Percentiles rank a stretch among this genome's conserved stretches.
Evolutionary conservation across 2,888 invertebrate species (phyloP).

Genomic region (Hirtodrosophila duncani): DNA sequence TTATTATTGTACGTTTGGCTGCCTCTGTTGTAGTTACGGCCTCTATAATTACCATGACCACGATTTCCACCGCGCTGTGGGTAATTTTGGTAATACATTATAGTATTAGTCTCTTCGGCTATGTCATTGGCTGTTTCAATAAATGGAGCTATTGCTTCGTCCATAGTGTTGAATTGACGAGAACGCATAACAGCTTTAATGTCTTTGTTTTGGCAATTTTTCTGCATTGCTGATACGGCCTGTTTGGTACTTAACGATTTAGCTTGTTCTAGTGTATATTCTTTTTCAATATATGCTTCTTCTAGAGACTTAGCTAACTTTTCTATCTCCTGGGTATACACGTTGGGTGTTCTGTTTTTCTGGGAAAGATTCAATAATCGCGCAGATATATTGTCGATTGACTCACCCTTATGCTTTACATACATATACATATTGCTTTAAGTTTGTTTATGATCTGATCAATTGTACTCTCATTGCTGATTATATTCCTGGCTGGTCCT

Average conservation of each 20-base stretch:
- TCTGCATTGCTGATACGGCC: background rate
- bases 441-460: too few relatives aligned
- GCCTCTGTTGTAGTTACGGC: constrained; percentile 7
- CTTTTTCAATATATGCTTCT: too few relatives aligned
- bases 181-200: too few relatives aligned
- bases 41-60: constrained; percentile 1
- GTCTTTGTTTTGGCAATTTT: background rate
- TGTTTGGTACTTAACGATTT: background rate
- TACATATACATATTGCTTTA: too few relatives aligned
- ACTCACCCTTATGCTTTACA: background rate
- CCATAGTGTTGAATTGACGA: too few relatives aligned
- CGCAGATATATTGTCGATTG: background rate
- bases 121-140: too few relatives aligned
- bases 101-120: too few relatives aligned
- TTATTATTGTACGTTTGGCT: constrained; percentile 5
- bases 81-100: too few relatives aligned
- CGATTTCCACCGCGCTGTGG: constrained; percentile 3
- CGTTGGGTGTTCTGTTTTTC: too few relatives aligned
- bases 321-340: background rate
- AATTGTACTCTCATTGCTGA: too few relatives aligned
- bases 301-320: background rate
- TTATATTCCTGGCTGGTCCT: background rate
- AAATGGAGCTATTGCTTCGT: too few relatives aligned
- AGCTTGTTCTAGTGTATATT: too few relatives aligned
- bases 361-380: background rate